A percentile compares a stretch with the other conserved stretches of the same genome.
These are phyloP conservation scores for Okapia johnstoni DNA, from an alignment of 2,113 vertebrate genomes.

Conservation along the genomic window DNA sequence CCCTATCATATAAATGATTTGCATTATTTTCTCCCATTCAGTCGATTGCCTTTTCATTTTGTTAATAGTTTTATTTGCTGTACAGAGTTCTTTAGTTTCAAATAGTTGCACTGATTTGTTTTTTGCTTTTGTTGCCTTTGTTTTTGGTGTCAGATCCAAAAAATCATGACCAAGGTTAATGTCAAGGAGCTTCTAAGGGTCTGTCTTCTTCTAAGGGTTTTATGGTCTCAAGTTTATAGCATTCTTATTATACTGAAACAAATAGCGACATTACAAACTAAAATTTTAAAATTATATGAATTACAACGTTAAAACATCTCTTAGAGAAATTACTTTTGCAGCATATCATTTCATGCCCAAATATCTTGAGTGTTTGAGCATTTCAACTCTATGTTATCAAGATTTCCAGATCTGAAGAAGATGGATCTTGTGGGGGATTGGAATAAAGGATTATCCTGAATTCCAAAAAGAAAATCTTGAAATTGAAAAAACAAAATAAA, in stretches of 20 bases:
- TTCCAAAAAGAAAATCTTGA: not conserved
- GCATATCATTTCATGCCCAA: not conserved
- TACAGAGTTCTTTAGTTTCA: not conserved
- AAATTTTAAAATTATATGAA: not conserved
- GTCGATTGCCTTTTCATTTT: not conserved
- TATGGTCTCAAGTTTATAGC: not conserved
- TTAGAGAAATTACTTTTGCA: not conserved
- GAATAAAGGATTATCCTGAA: not conserved
- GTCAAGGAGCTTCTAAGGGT: not conserved
- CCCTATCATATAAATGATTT: not conserved
- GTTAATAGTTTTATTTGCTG: not conserved
- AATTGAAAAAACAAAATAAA: not conserved
- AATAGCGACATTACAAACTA: not conserved
- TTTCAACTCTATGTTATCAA: not conserved
- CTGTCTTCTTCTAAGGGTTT: not conserved
- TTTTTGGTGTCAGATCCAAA: not conserved
- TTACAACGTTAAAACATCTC: not conserved
- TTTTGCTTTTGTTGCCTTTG: not conserved
- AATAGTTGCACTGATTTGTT: not conserved
- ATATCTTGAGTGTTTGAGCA: not conserved
- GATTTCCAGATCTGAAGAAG: not conserved
- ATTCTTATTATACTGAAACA: not conserved
- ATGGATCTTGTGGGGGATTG: not conserved
- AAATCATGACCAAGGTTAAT: not conserved
- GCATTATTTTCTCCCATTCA: not conserved